Evolutionary conservation across 2,113 vertebrate genomes (phyloP), one percentile per base, ranked within the genome.

Genomic region (Centropristis striata): DNA sequence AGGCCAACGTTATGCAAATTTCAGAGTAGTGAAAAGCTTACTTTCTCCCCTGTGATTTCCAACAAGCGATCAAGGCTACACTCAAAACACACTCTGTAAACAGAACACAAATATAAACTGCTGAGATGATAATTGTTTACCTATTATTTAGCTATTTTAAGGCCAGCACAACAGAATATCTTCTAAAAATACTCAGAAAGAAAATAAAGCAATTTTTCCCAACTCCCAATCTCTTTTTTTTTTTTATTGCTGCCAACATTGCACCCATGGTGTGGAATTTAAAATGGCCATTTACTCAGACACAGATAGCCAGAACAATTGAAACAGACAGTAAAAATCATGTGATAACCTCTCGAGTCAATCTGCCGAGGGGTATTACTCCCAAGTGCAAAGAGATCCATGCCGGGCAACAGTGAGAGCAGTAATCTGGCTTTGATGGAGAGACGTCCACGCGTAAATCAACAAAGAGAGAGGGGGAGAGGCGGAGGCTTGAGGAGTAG

Each of bases 401-500:
- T 18, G 64, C 71, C 71, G 57, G 76, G 78, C 78, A 84, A 75
- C 49, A 42, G 55, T 75, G 85, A 87, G 70, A 86, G 71, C 70
- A 63, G 77, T 90, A 89, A 92, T 90, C 89, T 84, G 83, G 68
- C 90, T 92, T 85, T 90, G 90, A 92, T 85, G 87, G 86, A 90
- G 77, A 87, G 71, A 85, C 81, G 63, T 82, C 66, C 80, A 84
- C 71, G 55, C 23, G 73, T 77, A 86, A 87, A 92, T 86, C 82
- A 80, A 90, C 71, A 76, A 83, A 84, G 88, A 77, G 71, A 32
- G 41, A 70, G 47, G n/a, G 51, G 36, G 53, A 39, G 54, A 51
- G 84, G 47, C 61, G 23, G 76, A 70, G 67, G 72, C 69, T 59
- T 49, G 53, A 84, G 79, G 42, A 60, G 72, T 16, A 75, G 74